A percentile compares a stretch with the other conserved stretches of the same genome.
These are phyloP conservation scores for Aldrovandia affinis DNA, from an alignment of 2,797 vertebrate genomes.

Conservation along the genomic window DNA sequence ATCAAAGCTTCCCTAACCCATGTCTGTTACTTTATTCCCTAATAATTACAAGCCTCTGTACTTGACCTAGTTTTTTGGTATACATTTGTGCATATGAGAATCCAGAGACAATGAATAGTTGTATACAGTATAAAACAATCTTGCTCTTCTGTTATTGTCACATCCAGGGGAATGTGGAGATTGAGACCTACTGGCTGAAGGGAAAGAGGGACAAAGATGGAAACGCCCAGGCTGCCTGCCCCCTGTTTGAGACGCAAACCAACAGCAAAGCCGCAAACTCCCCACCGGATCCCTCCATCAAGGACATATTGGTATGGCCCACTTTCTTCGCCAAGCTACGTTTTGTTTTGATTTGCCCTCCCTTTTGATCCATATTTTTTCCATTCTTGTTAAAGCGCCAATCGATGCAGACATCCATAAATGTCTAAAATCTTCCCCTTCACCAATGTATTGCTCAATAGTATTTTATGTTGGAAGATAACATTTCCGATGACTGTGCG, in stretches of 20 bases:
- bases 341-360: neutral
- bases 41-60: slow-evolving; percentile 2
- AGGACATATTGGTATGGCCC: slow-evolving; percentile 61
- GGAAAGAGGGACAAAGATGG: slow-evolving; percentile 75
- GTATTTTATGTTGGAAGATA: neutral
- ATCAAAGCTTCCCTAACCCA: slow-evolving; percentile 34
- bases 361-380: neutral
- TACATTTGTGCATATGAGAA: neutral
- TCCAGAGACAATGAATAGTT: neutral
- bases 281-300: slow-evolving; percentile 54
- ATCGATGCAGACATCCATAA: neutral
- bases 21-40: neutral
- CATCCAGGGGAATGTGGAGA: slow-evolving; percentile 72
- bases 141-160: neutral
- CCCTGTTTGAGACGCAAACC: slow-evolving; percentile 74
- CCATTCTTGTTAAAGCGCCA: no score
- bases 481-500: neutral
- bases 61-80: slow-evolving; percentile 3
- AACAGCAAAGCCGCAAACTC: slow-evolving; percentile 66
- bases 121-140: neutral
- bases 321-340: neutral
- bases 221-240: slow-evolving; percentile 74
- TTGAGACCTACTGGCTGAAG: slow-evolving; percentile 78
- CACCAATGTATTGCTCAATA: neutral
- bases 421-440: neutral